Percentiles rank a stretch among this genome's conserved stretches.
Conservation (phyloP, 2,113 vertebrate genomes). For the Nannospalax galili region DNA sequence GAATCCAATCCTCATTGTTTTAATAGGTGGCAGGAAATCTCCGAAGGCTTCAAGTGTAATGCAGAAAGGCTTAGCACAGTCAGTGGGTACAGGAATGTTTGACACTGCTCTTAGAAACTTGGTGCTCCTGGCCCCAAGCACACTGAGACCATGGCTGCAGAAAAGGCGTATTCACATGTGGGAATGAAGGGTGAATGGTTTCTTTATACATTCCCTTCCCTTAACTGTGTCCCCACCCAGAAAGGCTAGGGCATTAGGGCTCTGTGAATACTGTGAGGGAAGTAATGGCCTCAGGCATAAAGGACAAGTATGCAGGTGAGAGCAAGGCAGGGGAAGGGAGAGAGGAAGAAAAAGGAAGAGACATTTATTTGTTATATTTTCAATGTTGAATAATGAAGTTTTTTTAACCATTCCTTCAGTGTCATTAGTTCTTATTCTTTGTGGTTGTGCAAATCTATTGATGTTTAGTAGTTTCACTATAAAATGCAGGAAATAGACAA, state of each 20-base stretch:
- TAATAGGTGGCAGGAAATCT: constrained; percentile 39
- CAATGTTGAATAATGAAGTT: constrained; percentile 51
- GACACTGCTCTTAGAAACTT: neutral
- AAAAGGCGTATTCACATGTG: constrained; percentile 17
- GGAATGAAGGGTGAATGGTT: neutral
- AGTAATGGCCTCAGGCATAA: constrained; percentile 25
- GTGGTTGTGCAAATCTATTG: constrained; percentile 77
- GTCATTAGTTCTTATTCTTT: constrained; percentile 64
- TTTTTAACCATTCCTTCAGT: constrained; percentile 65
- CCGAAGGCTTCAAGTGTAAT: constrained; percentile 58
- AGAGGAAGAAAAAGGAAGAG: constrained; percentile 48
- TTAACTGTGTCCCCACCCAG: neutral
- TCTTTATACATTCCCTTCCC: constrained; percentile 11
- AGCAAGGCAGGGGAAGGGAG: constrained; percentile 31
- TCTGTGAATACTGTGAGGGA: neutral
- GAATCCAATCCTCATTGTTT: constrained; percentile 50
- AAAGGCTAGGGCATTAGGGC: neutral
- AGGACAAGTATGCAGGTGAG: constrained; percentile 35
- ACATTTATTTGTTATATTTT: constrained; percentile 66
- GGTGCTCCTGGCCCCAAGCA: neutral
- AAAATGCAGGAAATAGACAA: constrained; percentile 76
- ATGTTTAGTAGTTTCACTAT: constrained; percentile 68
- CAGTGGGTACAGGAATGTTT: constrained; percentile 46
- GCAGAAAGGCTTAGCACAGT: constrained; percentile 40
- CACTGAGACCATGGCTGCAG: constrained; percentile 17